A percentile compares a stretch with the other conserved stretches of the same genome.
phyloP scores from a whole-genome alignment of 2,888 invertebrate genomes.

The Ornithoptera priamus region DNA sequence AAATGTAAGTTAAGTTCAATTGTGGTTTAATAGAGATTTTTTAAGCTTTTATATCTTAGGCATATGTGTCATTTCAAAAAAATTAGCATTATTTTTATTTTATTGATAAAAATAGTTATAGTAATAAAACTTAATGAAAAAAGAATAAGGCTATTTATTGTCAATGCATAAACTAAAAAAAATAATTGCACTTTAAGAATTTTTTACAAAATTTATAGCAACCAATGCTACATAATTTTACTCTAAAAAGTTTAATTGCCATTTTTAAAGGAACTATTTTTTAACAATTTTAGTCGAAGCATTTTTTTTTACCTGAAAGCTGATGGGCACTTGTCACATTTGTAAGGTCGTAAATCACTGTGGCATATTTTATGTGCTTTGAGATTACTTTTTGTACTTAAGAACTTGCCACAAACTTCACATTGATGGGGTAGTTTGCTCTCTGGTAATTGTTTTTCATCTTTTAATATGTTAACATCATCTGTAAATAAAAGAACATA shows the following conservation, averaged over 20 bases:
- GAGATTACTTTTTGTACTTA: slow-evolving; percentile 68
- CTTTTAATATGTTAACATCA: slow-evolving; percentile 33
- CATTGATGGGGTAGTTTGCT: slow-evolving; percentile 70
- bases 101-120: too few species aligned
- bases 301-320: slow-evolving; percentile 56
- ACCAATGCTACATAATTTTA: too few species aligned
- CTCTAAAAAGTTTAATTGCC: not conserved
- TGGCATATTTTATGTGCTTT: slow-evolving; percentile 72
- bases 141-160: too few species aligned
- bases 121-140: too few species aligned
- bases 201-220: too few species aligned
- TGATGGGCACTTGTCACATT: slow-evolving; percentile 60
- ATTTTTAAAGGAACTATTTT: not conserved
- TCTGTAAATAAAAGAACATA: not conserved
- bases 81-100: too few species aligned
- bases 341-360: slow-evolving; percentile 61
- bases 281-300: not conserved
- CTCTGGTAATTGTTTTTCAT: slow-evolving; percentile 39
- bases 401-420: slow-evolving; percentile 68
- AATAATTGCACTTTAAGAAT: too few species aligned
- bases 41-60: too few species aligned
- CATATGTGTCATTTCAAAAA: too few species aligned
- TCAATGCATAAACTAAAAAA: too few species aligned
- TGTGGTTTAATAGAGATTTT: too few species aligned
- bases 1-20: not conserved